These are phyloP conservation scores for Drosophila greeni DNA, from an alignment of 2,888 invertebrate species.

Conservation along the genomic window DNA sequence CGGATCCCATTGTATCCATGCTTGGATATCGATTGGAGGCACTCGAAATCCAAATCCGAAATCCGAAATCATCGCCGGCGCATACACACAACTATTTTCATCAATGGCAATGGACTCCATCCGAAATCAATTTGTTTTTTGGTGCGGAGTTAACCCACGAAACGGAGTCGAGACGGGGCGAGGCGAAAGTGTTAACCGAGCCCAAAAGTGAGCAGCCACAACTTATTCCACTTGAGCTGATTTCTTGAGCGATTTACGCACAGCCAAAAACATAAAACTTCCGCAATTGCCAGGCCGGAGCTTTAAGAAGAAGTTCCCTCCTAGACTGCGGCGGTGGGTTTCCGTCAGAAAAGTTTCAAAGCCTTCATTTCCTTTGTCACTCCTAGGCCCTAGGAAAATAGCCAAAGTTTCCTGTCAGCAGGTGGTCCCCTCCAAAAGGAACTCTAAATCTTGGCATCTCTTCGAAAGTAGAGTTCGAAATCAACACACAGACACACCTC, in stretches of 20 bases:
- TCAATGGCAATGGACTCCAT: slow-evolving; percentile 55
- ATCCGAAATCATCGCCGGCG: slow-evolving; percentile 26
- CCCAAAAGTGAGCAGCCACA: slow-evolving; percentile 55
- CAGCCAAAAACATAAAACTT: slow-evolving; percentile 72
- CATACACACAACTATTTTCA: slow-evolving; percentile 62
- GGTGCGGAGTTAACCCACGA: slow-evolving; percentile 9
- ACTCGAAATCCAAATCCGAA: slow-evolving; percentile 38
- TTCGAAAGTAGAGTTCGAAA: slow-evolving; percentile 7
- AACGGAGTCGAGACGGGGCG: slow-evolving; percentile 5
- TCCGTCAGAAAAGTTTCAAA: slow-evolving; percentile 35
- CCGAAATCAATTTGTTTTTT: slow-evolving; percentile 71
- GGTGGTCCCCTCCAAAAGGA: slow-evolving; percentile 69
- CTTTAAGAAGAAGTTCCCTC: slow-evolving; percentile 34
- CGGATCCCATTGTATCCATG: slow-evolving; percentile 18
- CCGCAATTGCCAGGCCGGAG: slow-evolving; percentile 58
- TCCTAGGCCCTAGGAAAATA: slow-evolving; percentile 19
- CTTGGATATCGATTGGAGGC: slow-evolving; percentile 58
- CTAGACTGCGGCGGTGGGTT: slow-evolving; percentile 35
- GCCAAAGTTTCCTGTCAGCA: slow-evolving; percentile 73
- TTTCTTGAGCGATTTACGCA: slow-evolving; percentile 74
- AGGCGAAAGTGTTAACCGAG: slow-evolving; percentile 62
- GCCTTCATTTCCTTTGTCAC: slow-evolving; percentile 54
- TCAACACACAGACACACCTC: slow-evolving; percentile 46
- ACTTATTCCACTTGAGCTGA: slow-evolving; percentile 73
- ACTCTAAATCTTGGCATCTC: slow-evolving; percentile 60